Evolutionary conservation across 2,888 invertebrate species (phyloP).

Genomic region (Tenthredo mesomela): DNA sequence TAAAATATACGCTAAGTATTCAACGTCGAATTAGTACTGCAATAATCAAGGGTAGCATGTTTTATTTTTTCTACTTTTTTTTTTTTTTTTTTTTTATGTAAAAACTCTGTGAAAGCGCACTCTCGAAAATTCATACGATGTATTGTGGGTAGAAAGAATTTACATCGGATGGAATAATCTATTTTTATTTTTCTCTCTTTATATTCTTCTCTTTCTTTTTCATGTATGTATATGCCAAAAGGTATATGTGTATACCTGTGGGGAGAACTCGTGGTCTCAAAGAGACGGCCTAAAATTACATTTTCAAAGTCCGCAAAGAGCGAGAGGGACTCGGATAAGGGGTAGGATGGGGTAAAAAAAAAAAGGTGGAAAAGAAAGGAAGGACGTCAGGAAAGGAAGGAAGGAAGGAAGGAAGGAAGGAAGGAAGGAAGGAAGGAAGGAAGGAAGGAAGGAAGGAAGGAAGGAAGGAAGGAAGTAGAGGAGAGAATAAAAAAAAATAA

Average conservation of each 20-base stretch:
- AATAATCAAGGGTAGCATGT: not conserved
- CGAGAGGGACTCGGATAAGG: not conserved
- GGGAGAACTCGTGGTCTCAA: slow-evolving; percentile 19
- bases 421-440: not conserved
- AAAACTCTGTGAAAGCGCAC: not conserved
- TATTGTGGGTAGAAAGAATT: not conserved
- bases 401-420: not conserved
- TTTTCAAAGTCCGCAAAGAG: slow-evolving; percentile 13
- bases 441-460: not conserved
- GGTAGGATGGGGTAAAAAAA: not conserved
- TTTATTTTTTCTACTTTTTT: not conserved
- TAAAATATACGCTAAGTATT: slow-evolving; percentile 29
- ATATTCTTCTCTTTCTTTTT: not conserved
- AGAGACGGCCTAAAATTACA: slow-evolving; percentile 36
- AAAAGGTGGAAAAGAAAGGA: not conserved
- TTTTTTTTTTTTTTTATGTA: no score
- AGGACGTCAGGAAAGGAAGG: not conserved
- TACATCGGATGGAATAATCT: not conserved
- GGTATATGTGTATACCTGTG: not conserved
- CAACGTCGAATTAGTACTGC: not conserved
- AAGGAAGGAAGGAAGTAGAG: not conserved
- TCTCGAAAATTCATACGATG: not conserved
- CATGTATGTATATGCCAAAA: slow-evolving; percentile 24
- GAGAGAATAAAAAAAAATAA: not conserved
- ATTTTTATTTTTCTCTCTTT: not conserved